Base-by-base conservation (phyloP, 2,888 invertebrate genomes). In the Eutolmus rufibarbis region DNA sequence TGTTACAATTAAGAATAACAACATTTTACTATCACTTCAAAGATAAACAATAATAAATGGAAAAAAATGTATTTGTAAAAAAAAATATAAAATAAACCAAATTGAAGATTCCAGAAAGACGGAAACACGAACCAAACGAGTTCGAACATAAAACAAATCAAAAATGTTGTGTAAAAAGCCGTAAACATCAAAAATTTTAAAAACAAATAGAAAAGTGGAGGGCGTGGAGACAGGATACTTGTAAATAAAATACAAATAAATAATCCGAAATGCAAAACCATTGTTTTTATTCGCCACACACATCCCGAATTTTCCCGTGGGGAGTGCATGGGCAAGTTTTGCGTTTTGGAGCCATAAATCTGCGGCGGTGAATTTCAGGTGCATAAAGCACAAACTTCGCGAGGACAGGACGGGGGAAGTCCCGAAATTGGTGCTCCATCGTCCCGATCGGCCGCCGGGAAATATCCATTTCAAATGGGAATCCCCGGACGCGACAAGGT, bases 191-290 rank as follows among this genome's bases (percentile, higher is more conserved):
- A 56, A 81, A 81, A 28, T 56, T 81, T 81, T 56, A 81, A 81
- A 46, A 37, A 16, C 28, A 81, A 81, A 56, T 34, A 81, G 56
- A 66, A 12, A 66, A 66, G 4, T 66, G 28, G 8, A 23, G 66
- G 28, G 43, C 16, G 28, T 46, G n/a, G 16, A 34, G 56, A 81
- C 19, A 31, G 56, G 56, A 81, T 34, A 81, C 56, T 34, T 81
- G 81, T 81, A 81, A 81, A 81, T 81, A 81, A 79, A 66, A 81
- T 51, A 56, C 40, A 81, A 28, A 81, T 81, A 56, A 81, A 81
- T 81, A 81, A 31, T 81, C 28, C n/a, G 66, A 51, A 81, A 81
- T 56, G 34, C 51, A 81, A 56, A 77, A 77, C 14, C 40, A 31
- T n/a, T 77, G 77, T 40, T 40, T 40, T 77, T 77, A 40, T 77